Conservation (phyloP, 2,113 vertebrate species). For the Neolamprologus sp. region DNA sequence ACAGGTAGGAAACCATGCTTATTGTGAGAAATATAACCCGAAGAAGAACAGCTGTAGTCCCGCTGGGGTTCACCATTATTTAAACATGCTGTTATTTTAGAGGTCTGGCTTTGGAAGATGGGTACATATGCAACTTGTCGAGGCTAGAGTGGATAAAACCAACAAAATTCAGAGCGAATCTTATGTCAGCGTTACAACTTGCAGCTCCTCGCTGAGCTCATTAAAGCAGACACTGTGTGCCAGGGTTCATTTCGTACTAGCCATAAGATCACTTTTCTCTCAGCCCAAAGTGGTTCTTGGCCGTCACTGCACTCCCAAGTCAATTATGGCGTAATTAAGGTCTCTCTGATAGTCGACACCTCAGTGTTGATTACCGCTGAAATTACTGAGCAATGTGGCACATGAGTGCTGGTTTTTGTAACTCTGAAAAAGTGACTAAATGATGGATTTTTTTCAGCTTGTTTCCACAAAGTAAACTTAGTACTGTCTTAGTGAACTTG, state of each 20-base stretch:
- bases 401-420: background rate
- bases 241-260: background rate
- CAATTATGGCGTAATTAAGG: conserved; percentile 6
- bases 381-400: background rate
- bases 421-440: background rate
- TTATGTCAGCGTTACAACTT: background rate
- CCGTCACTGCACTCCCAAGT: background rate
- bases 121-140: background rate
- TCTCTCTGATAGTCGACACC: background rate
- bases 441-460: background rate
- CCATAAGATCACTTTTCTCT: background rate
- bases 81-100: background rate
- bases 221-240: background rate
- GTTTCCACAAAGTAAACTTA: background rate
- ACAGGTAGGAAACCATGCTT: background rate
- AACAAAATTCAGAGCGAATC: background rate
- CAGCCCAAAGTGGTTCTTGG: background rate
- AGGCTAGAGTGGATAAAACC: background rate
- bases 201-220: background rate
- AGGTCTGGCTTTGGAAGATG: background rate
- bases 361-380: background rate
- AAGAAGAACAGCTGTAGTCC: background rate
- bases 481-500: background rate
- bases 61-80: background rate
- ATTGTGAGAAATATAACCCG: background rate